These are phyloP conservation scores for Apistogramma diplotaenia DNA, from an alignment of 2,113 vertebrate genomes.

Conservation along the genomic window DNA sequence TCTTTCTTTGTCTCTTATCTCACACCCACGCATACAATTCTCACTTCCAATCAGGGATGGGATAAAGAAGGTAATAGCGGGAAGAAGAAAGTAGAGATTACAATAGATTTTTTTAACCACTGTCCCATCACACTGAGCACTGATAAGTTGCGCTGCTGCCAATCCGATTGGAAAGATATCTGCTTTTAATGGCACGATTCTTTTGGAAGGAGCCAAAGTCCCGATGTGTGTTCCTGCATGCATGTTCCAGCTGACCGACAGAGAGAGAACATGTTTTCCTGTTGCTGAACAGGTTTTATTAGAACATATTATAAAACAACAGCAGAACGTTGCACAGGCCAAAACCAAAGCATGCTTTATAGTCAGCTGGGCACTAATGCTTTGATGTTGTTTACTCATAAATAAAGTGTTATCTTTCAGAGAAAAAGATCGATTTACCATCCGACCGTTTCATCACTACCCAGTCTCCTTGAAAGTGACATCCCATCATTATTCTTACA, in stretches of 20 bases:
- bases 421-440: conserved; percentile 50
- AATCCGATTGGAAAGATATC: conserved; percentile 71
- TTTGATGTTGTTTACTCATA: conserved; percentile 38
- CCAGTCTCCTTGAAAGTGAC: conserved; percentile 63
- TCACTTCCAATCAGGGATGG: conserved; percentile 59
- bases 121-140: conserved; percentile 72
- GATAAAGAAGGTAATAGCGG: conserved; percentile 65
- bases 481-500: conserved; percentile 61
- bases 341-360: background rate
- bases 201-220: conserved; percentile 63
- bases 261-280: conserved; percentile 44
- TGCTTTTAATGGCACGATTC: conserved; percentile 64
- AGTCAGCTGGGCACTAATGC: conserved; percentile 8
- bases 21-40: conserved; percentile 8
- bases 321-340: conserved; percentile 11
- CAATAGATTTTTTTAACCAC: conserved; percentile 68
- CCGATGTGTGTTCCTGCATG: conserved; percentile 50
- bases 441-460: conserved; percentile 33
- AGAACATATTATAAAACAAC: conserved; percentile 12
- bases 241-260: conserved; percentile 26
- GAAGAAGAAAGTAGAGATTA: conserved; percentile 71
- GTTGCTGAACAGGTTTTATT: conserved; percentile 39
- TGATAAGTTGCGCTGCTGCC: conserved; percentile 63
- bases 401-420: conserved; percentile 51
- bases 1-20: conserved; percentile 61